These are phyloP conservation scores for Trematomus bernacchii DNA, from an alignment of 2,797 vertebrate genomes.

Conservation along the genomic window DNA sequence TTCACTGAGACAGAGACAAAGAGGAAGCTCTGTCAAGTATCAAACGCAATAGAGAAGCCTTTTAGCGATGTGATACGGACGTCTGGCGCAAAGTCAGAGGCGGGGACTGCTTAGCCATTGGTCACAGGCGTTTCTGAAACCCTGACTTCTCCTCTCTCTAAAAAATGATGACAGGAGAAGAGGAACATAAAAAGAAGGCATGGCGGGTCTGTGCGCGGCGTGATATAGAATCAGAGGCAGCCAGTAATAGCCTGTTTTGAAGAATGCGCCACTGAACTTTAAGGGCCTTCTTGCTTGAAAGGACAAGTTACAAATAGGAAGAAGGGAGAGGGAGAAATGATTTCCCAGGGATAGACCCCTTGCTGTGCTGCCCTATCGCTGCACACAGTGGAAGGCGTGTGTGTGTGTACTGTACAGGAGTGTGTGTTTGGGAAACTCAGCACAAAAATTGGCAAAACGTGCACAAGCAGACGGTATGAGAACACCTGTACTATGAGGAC, in stretches of 20 bases:
- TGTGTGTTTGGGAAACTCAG: constrained; percentile 38
- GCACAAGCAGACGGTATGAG: constrained; percentile 21
- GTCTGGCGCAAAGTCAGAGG: constrained; percentile 77
- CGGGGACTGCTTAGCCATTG: constrained; percentile 68
- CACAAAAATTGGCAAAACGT: constrained; percentile 25
- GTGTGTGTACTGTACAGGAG: constrained; percentile 23
- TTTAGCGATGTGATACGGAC: constrained; percentile 70
- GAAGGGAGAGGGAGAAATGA: constrained; percentile 79
- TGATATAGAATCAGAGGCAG: constrained; percentile 84
- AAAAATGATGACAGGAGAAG: constrained; percentile 82
- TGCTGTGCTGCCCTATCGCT: constrained; percentile 76
- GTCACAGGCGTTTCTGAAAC: constrained; percentile 74
- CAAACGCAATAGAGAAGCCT: constrained; percentile 71
- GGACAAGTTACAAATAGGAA: constrained; percentile 84
- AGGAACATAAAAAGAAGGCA: constrained; percentile 78
- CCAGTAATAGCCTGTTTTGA: constrained; percentile 87
- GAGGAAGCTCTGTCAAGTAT: constrained; percentile 77
- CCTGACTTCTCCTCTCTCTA: constrained; percentile 76
- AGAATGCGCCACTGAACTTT: constrained; percentile 87
- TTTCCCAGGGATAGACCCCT: constrained; percentile 82
- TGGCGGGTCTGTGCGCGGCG: constrained; percentile 77
- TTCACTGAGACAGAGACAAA: constrained; percentile 68
- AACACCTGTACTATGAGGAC: constrained; percentile 6
- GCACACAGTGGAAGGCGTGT: constrained; percentile 43
- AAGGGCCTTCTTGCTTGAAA: constrained; percentile 86